phyloP scores from a whole-genome alignment of 2,113 vertebrate genomes.

The Gila orcuttii region DNA sequence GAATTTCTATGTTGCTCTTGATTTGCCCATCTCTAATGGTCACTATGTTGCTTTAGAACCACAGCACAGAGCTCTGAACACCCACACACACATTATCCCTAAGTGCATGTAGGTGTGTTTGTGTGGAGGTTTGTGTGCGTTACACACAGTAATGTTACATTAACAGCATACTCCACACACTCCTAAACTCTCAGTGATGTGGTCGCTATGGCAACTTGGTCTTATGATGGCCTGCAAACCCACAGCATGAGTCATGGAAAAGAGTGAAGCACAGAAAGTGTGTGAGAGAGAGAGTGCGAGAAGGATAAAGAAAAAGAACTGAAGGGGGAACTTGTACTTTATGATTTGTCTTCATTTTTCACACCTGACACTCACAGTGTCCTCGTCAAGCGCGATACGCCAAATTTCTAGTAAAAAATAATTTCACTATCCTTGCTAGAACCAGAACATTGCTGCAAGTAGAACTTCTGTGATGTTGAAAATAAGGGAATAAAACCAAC shows the following conservation, averaged over 20 bases:
- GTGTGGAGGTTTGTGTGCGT: background rate
- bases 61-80: conserved; percentile 4
- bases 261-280: background rate
- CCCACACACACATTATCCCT: background rate
- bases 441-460: background rate
- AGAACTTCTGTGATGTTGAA: background rate
- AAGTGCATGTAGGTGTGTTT: conserved; percentile 16
- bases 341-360: conserved; percentile 8
- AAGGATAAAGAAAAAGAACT: background rate
- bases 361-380: background rate
- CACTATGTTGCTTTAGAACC: background rate
- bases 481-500: background rate
- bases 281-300: background rate
- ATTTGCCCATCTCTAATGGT: background rate
- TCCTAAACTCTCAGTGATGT: conserved; percentile 28
- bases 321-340: conserved; percentile 1
- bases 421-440: background rate
- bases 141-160: background rate
- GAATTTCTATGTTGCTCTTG: background rate
- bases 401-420: background rate
- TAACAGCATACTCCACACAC: conserved; percentile 28
- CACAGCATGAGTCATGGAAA: conserved; percentile 34
- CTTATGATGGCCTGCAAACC: conserved; percentile 30
- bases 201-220: conserved; percentile 34
- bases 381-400: background rate